Evolutionary conservation across 2,888 invertebrate species (phyloP), one percentile per base, ranked within the genome.

Genomic region (Piscicola geometra): DNA sequence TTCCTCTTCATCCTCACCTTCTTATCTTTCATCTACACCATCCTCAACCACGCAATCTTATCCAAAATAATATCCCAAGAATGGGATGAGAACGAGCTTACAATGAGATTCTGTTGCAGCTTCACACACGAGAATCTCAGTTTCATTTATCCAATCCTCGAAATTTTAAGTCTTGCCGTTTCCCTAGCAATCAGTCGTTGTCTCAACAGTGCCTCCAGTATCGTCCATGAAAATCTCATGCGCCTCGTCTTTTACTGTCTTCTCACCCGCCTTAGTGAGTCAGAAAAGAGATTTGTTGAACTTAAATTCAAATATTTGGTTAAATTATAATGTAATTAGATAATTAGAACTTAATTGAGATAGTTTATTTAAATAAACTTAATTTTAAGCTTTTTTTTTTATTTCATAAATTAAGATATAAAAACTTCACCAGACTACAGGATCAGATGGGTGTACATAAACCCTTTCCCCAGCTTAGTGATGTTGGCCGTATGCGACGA

Each of bases 401-500:
- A n/a, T n/a, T n/a, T n/a, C n/a, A n/a, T n/a, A n/a, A n/a, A n/a
- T n/a, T n/a, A n/a, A n/a, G n/a, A n/a, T n/a, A n/a, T n/a, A n/a
- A n/a, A n/a, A n/a, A n/a, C n/a, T n/a, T 15, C 41, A 41, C n/a
- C 60, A 56, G 60, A 25, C 25, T 18, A 56, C 3, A 5, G n/a
- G n/a, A 25, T 56, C 3, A 9, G 60, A 5, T 56, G 60, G 60
- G n/a, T 56, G 3, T 56, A 56, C 60, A n/a, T n/a, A 3, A 56
- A n/a, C n/a, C 60, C 60, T 15, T 56, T 56, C 25, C 5, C 12
- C 60, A 56, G 60, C 25, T 5, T 56, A n/a, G 60, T 56, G 60
- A 56, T 56, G 60, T 56, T 56, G 60, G n/a, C 15, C n/a, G 60
- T 56, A n/a, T 56, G 60, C n/a, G 60, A 56, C 3, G 60, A 56